Conservation (phyloP, 2,888 invertebrate species). For the Geophilus truncorum region DNA sequence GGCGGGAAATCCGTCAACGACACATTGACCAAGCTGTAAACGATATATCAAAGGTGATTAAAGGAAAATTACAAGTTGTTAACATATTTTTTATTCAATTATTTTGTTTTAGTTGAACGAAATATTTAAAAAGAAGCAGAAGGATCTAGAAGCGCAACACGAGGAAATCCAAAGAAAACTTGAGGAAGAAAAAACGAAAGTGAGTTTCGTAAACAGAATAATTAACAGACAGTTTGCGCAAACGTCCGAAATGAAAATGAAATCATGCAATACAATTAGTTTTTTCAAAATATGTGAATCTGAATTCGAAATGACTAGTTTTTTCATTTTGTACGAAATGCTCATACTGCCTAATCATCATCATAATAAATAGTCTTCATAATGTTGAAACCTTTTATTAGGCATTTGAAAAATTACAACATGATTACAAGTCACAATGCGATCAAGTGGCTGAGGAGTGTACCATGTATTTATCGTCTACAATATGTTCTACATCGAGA, state of each 20-base stretch:
- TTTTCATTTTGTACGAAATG: no score
- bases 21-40: slow-evolving; percentile 36
- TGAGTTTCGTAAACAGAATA: slow-evolving; percentile 30
- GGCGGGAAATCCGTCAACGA: slow-evolving; percentile 72
- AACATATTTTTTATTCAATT: neutral
- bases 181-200: slow-evolving; percentile 57
- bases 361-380: no score
- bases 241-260: no score
- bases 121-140: slow-evolving; percentile 67
- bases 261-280: no score
- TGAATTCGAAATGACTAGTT: no score
- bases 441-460: slow-evolving; percentile 14
- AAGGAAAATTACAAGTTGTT: neutral
- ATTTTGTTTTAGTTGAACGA: slow-evolving; percentile 56
- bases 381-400: no score
- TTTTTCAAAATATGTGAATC: no score
- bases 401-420: slow-evolving; percentile 4
- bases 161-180: slow-evolving; percentile 66
- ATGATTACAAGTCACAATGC: slow-evolving; percentile 20
- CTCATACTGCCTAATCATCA: no score
- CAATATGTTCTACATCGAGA: slow-evolving; percentile 22
- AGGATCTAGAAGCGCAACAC: slow-evolving; percentile 71
- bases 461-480: neutral
- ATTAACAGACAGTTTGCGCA: no score
- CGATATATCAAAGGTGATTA: slow-evolving; percentile 35